phyloP scores from a whole-genome alignment of 2,113 vertebrate species.

The Bubo blakistoni region DNA sequence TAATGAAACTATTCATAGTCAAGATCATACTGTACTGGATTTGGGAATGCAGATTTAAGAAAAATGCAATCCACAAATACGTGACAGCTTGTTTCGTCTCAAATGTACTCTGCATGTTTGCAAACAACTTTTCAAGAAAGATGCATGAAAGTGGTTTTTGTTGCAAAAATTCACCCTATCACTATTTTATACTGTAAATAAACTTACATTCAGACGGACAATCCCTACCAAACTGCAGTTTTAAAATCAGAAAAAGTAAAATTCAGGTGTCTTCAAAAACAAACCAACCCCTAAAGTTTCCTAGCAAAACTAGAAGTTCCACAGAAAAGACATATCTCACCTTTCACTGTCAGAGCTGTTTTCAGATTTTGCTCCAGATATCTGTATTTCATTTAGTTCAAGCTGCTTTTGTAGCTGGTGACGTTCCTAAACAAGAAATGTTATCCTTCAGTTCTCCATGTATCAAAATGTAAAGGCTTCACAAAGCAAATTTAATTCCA shows the following conservation, averaged over 20 bases:
- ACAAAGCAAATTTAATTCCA: conserved; percentile 2
- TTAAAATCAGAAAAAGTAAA: neutral
- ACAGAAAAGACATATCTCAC: conserved; percentile 63
- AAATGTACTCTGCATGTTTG: neutral
- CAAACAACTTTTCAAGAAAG: neutral
- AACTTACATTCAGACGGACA: neutral
- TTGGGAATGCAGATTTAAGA: neutral
- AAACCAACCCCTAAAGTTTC: neutral
- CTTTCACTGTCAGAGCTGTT: conserved; percentile 72
- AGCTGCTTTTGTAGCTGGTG: conserved; percentile 84
- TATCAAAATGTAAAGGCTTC: neutral
- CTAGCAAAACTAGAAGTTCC: neutral
- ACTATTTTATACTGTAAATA: neutral
- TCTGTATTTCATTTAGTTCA: conserved; percentile 81
- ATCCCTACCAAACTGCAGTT: neutral
- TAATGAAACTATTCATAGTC: neutral
- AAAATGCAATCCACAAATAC: neutral
- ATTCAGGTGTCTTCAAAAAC: neutral
- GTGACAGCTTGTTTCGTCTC: neutral
- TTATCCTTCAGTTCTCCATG: neutral
- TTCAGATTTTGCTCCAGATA: conserved; percentile 76
- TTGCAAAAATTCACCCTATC: neutral
- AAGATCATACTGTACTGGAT: neutral
- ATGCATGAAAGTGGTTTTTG: neutral
- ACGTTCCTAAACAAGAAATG: conserved; percentile 81